These are phyloP conservation scores for Eremobia ochroleuca DNA, from an alignment of 2,888 invertebrate genomes.

Conservation along the genomic window DNA sequence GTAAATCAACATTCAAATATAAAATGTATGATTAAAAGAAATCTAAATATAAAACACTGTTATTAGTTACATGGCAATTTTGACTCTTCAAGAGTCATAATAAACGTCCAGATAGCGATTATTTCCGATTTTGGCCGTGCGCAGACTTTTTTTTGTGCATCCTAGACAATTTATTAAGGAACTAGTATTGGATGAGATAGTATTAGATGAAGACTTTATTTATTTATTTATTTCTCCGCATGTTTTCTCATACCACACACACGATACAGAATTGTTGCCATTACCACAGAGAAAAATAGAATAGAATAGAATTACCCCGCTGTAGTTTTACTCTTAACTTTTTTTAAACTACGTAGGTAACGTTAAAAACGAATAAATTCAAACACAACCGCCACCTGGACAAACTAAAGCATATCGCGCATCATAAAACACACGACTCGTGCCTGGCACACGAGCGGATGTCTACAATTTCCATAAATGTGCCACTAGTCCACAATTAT, in stretches of 20 bases:
- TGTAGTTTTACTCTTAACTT: neutral
- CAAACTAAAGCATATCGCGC: constrained; percentile 73
- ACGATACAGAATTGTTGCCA: neutral
- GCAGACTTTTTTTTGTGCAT: too few species aligned
- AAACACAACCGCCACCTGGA: constrained; percentile 76
- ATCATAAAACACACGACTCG: constrained; percentile 78
- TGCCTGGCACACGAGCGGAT: constrained; percentile 88
- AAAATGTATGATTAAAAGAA: too few species aligned
- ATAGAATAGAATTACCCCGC: neutral
- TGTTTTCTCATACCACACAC: neutral
- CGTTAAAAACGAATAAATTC: constrained; percentile 49
- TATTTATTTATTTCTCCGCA: too few species aligned
- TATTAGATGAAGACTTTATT: too few species aligned
- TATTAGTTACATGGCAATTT: too few species aligned
- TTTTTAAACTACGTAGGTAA: neutral
- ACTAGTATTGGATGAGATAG: too few species aligned
- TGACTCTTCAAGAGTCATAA: too few species aligned
- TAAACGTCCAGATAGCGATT: too few species aligned
- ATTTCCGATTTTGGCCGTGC: too few species aligned
- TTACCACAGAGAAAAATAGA: neutral
- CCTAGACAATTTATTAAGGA: neutral
- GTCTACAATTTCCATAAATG: constrained; percentile 83
- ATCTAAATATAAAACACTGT: too few species aligned
- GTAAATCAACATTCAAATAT: too few species aligned
- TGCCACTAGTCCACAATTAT: constrained; percentile 29